Percentiles rank a stretch among this genome's conserved stretches.
Conservation (phyloP, 2,888 invertebrate species). For the Dynastes hyllus region DNA sequence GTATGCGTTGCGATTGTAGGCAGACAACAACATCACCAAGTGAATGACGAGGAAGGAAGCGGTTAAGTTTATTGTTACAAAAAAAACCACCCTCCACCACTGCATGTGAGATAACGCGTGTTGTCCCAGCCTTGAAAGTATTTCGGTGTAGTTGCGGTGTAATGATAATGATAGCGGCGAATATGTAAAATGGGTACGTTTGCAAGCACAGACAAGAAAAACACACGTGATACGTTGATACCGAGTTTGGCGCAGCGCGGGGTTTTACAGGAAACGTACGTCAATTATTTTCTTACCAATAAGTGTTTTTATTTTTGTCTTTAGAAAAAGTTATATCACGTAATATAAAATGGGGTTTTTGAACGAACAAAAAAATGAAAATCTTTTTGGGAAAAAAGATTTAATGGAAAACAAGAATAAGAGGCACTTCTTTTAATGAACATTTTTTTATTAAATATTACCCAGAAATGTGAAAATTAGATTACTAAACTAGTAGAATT, state of each 20-base stretch:
- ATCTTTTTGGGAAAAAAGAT: too few species aligned
- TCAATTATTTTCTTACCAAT: background rate
- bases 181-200: constrained; percentile 15
- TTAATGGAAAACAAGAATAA: too few species aligned
- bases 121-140: constrained; percentile 58
- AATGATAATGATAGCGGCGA: constrained; percentile 52
- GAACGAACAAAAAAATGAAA: too few species aligned
- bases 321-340: background rate
- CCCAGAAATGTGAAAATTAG: too few species aligned
- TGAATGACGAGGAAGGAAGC: constrained; percentile 59
- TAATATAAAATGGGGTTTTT: background rate
- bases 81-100: constrained; percentile 48
- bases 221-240: constrained; percentile 23
- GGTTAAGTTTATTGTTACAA: constrained; percentile 53
- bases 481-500: too few species aligned
- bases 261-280: constrained; percentile 21
- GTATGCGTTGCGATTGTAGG: constrained; percentile 46
- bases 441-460: too few species aligned
- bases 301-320: constrained; percentile 5
- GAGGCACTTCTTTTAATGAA: too few species aligned
- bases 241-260: background rate
- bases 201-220: constrained; percentile 25
- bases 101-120: constrained; percentile 53
- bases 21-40: constrained; percentile 58
- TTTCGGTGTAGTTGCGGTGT: constrained; percentile 57